phyloP scores from a whole-genome alignment of 2,888 invertebrate species.

The Teleogryllus oceanicus region DNA sequence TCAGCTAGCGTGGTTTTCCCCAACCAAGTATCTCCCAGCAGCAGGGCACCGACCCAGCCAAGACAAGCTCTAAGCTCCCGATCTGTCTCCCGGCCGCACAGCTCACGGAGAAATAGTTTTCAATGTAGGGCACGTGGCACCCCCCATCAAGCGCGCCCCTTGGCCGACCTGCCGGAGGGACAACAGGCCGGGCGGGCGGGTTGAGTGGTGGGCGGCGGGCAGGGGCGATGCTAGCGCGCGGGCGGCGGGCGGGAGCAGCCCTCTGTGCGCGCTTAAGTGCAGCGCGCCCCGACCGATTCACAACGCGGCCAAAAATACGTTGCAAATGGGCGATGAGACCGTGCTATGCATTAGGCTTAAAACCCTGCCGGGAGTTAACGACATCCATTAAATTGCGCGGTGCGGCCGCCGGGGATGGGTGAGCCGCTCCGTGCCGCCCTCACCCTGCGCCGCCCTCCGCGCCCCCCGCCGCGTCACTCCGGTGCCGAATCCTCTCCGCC shows the following conservation, averaged over 20 bases:
- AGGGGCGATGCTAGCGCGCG: neutral
- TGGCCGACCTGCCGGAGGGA: no score
- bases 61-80: no score
- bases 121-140: no score
- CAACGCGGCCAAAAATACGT: conserved; percentile 18
- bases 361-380: conserved; percentile 2
- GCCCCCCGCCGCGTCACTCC: no score
- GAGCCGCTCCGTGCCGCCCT: neutral
- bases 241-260: neutral
- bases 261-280: neutral
- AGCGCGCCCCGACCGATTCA: neutral
- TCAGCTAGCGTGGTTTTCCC: no score
- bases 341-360: conserved; percentile 18
- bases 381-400: conserved; percentile 7
- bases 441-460: no score
- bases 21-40: no score
- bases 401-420: neutral
- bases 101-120: no score
- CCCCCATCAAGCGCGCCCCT: no score
- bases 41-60: no score
- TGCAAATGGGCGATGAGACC: conserved; percentile 2
- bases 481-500: no score
- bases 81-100: no score
- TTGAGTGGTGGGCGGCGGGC: neutral
- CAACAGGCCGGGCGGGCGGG: neutral